These are phyloP conservation scores for Tinamus guttatus DNA, from an alignment of 2,113 vertebrate species.

Conservation along the genomic window DNA sequence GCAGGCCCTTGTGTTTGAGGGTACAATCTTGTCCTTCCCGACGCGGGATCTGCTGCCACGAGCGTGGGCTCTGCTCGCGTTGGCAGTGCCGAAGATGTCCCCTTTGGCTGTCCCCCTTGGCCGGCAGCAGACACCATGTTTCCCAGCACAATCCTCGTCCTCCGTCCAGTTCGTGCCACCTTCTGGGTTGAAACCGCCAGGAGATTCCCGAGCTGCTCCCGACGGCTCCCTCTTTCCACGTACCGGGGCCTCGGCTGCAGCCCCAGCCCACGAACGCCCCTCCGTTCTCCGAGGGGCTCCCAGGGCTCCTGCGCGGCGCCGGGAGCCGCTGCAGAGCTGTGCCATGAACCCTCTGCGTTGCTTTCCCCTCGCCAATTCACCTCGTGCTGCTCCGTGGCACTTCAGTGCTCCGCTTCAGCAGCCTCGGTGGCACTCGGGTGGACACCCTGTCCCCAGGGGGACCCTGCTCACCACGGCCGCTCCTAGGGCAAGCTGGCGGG, in stretches of 20 bases:
- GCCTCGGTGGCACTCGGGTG: neutral
- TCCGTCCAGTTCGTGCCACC: neutral
- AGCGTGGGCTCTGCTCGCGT: neutral
- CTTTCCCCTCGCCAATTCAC: constrained; percentile 12
- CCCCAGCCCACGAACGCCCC: neutral
- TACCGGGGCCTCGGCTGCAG: neutral
- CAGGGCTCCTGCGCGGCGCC: neutral
- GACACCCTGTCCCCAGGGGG: constrained; percentile 26
- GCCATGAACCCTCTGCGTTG: neutral
- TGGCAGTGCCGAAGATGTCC: neutral
- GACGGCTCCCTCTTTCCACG: neutral
- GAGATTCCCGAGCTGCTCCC: neutral
- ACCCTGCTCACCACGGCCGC: neutral
- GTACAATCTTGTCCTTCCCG: neutral
- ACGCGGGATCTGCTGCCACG: neutral
- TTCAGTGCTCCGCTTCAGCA: neutral
- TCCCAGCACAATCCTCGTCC: neutral
- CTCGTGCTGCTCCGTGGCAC: neutral
- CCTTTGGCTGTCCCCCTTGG: neutral
- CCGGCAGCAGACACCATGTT: neutral
- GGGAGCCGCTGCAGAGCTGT: neutral
- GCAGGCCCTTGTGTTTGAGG: constrained; percentile 7
- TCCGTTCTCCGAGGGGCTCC: neutral
- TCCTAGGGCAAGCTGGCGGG: constrained; percentile 10
- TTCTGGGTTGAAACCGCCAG: neutral